phyloP scores from a whole-genome alignment of 2,888 invertebrate species.

The Yponomeuta plumbellus region DNA sequence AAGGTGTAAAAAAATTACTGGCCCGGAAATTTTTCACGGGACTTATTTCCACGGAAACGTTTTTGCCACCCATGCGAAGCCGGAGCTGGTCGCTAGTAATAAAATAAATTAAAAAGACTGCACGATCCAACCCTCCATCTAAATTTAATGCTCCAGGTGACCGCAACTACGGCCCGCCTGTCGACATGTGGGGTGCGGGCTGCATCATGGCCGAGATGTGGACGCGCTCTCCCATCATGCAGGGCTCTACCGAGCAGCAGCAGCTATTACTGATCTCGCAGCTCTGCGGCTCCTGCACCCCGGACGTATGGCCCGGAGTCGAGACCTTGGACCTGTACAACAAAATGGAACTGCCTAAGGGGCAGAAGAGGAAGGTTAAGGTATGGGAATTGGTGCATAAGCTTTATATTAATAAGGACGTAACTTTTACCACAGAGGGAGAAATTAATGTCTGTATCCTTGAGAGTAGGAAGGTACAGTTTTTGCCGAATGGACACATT shows the following conservation, averaged over 20 bases:
- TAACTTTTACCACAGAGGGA: no score
- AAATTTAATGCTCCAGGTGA: conserved; percentile 81
- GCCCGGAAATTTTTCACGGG: no score
- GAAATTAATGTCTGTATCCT: no score
- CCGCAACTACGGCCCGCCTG: conserved; percentile 96
- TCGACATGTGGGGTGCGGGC: conserved; percentile 98
- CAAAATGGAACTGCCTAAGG: conserved; percentile 91
- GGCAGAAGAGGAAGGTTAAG: conserved; percentile 88
- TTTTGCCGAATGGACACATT: no score
- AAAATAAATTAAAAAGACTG: no score
- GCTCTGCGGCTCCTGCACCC: conserved; percentile 96
- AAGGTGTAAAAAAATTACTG: no score
- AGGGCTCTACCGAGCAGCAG: conserved; percentile 97
- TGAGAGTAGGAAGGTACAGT: no score
- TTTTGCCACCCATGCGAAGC: no score
- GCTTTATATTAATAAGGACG: no score
- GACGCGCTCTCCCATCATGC: conserved; percentile 96
- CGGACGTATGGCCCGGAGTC: conserved; percentile 95
- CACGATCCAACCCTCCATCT: no score
- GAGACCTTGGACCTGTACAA: conserved; percentile 91
- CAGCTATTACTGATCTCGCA: conserved; percentile 96
- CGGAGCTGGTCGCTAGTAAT: no score
- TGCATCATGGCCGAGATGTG: conserved; percentile 99
- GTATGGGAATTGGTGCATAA: conserved; percentile 31
- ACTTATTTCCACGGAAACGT: no score